Conservation (phyloP, 2,113 vertebrate species). For the Seriola rivoliana region DNA sequence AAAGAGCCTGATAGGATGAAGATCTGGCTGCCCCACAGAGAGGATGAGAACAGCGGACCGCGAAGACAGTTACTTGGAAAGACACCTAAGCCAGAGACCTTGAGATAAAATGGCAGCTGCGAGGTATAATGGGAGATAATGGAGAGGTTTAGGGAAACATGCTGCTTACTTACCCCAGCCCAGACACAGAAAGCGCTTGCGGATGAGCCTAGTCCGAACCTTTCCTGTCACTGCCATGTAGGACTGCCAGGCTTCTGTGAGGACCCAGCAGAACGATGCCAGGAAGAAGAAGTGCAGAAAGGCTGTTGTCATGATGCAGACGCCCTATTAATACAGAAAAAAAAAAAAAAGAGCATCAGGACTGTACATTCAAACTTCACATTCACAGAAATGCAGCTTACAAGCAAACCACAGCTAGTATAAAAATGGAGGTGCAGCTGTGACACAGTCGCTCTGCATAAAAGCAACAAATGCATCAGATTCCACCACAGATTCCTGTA, state of each 20-base stretch:
- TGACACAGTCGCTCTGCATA: background rate
- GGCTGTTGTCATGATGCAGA: conserved; percentile 97
- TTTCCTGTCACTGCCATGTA: conserved; percentile 99
- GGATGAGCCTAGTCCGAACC: conserved; percentile 97
- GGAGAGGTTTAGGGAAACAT: conserved; percentile 35
- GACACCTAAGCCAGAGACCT: conserved; percentile 38
- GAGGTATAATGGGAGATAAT: conserved; percentile 50
- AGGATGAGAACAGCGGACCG: conserved; percentile 19
- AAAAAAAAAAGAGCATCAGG: background rate
- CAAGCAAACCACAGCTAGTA: background rate
- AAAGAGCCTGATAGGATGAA: conserved; percentile 61
- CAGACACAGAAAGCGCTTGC: conserved; percentile 98
- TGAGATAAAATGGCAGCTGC: conserved; percentile 56
- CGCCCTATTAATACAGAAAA: conserved; percentile 85
- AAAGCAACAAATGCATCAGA: conserved; percentile 9
- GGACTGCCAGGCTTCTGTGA: conserved; percentile 99
- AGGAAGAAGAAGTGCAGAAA: conserved; percentile 99
- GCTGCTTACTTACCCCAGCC: conserved; percentile 93
- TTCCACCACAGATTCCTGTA: conserved; percentile 21
- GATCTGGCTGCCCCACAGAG: conserved; percentile 40
- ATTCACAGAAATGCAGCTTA: background rate
- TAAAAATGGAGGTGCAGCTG: background rate
- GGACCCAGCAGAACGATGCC: conserved; percentile 99
- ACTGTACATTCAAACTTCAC: background rate
- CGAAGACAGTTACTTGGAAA: conserved; percentile 45